A percentile compares a stretch with the other conserved stretches of the same genome.
Conservation (phyloP, 2,113 vertebrate species). For the Limanda limanda region DNA sequence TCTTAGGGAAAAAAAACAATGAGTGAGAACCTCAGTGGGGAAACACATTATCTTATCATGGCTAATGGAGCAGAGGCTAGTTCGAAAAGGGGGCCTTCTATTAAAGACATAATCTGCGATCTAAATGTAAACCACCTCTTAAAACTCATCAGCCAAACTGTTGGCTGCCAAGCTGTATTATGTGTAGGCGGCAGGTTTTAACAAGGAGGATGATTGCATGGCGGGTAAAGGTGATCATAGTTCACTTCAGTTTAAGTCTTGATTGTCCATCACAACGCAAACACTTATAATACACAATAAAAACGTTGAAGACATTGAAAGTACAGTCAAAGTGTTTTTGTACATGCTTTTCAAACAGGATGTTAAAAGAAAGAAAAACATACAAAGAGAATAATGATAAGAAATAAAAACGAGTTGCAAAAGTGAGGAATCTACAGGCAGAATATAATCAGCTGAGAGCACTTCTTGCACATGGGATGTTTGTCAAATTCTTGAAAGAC, state of each 20-base stretch:
- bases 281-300: not conserved
- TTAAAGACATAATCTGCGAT: constrained; percentile 7
- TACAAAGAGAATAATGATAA: not conserved
- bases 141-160: not conserved
- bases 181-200: not conserved
- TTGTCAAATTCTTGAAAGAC: not conserved
- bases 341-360: too few relatives aligned
- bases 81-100: not conserved
- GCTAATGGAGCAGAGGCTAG: not conserved
- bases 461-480: not conserved
- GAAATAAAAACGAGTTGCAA: not conserved
- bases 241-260: not conserved
- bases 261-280: not conserved
- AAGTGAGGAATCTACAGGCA: too few relatives aligned
- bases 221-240: not conserved
- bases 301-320: too few relatives aligned
- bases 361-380: too few relatives aligned
- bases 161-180: not conserved
- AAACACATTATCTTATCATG: not conserved
- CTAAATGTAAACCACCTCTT: constrained; percentile 1
- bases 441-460: not conserved
- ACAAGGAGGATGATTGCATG: not conserved
- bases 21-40: not conserved
- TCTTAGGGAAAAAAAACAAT: constrained; percentile 8
- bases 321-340: too few relatives aligned